Base-by-base conservation (phyloP, 2,888 invertebrate species). In the Callinectes sapidus region DNA sequence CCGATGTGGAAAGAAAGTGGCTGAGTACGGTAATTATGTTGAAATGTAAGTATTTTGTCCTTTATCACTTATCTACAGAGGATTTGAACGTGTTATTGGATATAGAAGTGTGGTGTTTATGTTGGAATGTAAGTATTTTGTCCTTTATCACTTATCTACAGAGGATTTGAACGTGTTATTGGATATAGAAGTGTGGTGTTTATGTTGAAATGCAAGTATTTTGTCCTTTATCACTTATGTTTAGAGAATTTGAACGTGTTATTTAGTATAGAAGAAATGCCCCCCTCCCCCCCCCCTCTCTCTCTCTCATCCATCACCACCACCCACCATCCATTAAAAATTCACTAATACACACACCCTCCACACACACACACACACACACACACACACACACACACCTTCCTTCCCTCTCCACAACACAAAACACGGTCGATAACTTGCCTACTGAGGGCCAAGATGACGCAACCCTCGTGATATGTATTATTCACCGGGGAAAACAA, bases 211-310 rank as follows among this genome's bases (percentile, higher is more conserved):
- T n/a, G n/a, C n/a, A n/a, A n/a, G n/a, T n/a, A n/a, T 89, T 39
- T 89, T 48, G 48, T 0, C 10, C 3, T 48, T 48, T 48, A 61
- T 61, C 2, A 23, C 23, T 61, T 61, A 61, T 61, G 23, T 61
- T 23, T 61, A 61, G 3, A 61, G 18, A 23, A 23, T 18, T 23
- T 61, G 3, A 23, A 18, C 23, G 48, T 61, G 13, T 55, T 5
- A 5, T 61, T 23, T 23, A 2, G 1, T 23, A 18, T 23, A 61
- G 10, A 61, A 5, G 5, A 23, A 18, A 61, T 8, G 10, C 18
- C 1, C 23, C 23, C 48, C 23, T 16, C 48, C 87, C 39, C 54
- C 54, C 87, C 54, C 87, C 39, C 87, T 87, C 87, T 87, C 87
- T 87, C 87, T 87, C 54, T 87, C 10, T n/a, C 23, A 18, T 71